Evolutionary conservation across 2,797 vertebrate species (phyloP).

Genomic region (Muscicapa comitata): DNA sequence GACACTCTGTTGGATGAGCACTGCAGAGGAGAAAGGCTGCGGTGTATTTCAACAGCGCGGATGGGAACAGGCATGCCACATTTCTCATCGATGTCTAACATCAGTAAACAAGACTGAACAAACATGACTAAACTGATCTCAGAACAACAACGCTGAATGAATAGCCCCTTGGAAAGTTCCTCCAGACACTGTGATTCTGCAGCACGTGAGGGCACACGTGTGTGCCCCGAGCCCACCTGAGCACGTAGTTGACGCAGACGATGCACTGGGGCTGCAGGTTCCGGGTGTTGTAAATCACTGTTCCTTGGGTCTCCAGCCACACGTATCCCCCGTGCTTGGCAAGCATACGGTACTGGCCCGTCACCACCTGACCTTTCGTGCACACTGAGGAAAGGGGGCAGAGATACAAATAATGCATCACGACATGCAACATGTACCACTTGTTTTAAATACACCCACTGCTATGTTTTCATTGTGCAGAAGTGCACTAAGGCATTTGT

Average conservation of each 20-base stretch:
- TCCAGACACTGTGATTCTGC: neutral
- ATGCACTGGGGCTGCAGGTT: conserved; percentile 98
- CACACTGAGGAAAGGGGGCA: conserved; percentile 81
- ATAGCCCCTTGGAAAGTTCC: neutral
- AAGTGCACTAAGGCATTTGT: neutral
- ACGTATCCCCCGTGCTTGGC: conserved; percentile 94
- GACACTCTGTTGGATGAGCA: neutral
- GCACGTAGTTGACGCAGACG: conserved; percentile 93
- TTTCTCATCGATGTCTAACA: conserved; percentile 11
- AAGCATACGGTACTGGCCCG: conserved; percentile 92
- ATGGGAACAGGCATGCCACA: neutral
- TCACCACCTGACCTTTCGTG: conserved; percentile 93
- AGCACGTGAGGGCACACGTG: neutral
- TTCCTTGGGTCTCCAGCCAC: conserved; percentile 95
- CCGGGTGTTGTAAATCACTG: conserved; percentile 94
- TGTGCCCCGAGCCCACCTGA: conserved; percentile 79
- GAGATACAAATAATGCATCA: neutral
- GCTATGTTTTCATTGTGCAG: neutral
- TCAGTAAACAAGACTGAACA: conserved; percentile 41
- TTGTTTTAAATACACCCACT: neutral
- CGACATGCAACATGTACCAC: neutral
- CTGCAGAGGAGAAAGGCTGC: neutral
- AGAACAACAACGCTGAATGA: neutral
- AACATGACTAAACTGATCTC: neutral
- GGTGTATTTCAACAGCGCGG: neutral